Evolutionary conservation across 2,113 vertebrate species (phyloP).

Genomic region (Penelope pileata): DNA sequence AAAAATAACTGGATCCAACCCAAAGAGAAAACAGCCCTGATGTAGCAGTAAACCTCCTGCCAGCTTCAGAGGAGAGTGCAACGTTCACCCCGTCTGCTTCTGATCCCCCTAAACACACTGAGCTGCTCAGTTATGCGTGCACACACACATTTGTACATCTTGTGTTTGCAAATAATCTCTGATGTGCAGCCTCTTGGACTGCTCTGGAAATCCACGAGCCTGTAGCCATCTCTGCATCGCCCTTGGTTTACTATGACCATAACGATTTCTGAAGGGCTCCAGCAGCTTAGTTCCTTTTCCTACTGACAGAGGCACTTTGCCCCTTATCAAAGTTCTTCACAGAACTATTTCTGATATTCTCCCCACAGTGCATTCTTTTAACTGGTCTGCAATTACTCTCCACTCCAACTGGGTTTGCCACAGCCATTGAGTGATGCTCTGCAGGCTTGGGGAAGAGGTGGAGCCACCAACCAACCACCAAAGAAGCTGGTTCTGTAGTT

Average conservation of each 20-base stretch:
- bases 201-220: not conserved
- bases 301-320: not conserved
- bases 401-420: not conserved
- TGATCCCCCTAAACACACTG: not conserved
- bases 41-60: not conserved
- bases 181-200: not conserved
- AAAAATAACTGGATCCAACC: conserved; percentile 8
- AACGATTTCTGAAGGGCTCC: conserved; percentile 3
- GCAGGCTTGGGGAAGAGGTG: not conserved
- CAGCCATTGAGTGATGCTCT: not conserved
- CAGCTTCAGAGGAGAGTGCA: not conserved
- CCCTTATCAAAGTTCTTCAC: not conserved
- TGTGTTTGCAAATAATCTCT: not conserved
- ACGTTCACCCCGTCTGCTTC: not conserved
- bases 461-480: not conserved
- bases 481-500: not conserved
- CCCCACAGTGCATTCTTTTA: not conserved
- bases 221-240: not conserved
- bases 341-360: conserved; percentile 27
- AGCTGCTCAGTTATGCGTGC: not conserved
- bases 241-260: not conserved
- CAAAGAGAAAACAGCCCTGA: not conserved
- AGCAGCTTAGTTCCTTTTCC: not conserved
- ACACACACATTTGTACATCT: not conserved
- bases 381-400: not conserved